Evolutionary conservation across 1,140 invertebrate species (phyloP).

Genomic region (Magallana angulata): DNA sequence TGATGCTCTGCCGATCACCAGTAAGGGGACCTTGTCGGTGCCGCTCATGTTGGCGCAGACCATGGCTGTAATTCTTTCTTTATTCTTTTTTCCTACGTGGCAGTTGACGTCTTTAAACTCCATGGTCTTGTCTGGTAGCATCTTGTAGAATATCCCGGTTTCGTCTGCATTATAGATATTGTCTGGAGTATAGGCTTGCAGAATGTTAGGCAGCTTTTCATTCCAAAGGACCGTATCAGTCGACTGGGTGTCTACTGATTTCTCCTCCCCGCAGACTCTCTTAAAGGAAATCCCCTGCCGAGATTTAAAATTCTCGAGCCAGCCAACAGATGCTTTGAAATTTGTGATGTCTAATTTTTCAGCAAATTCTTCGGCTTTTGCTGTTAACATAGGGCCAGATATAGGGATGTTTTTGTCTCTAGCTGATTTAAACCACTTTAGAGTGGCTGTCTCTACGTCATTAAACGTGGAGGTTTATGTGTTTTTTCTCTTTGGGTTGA

Average conservation of each 20-base stretch:
- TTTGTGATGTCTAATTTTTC: constrained; percentile 14
- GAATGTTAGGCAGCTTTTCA: neutral
- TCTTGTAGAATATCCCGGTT: constrained; percentile 76
- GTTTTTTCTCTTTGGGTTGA: constrained; percentile 7
- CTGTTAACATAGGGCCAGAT: too few relatives aligned
- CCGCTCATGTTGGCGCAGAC: neutral
- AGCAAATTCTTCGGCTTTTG: neutral
- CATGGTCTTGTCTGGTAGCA: constrained; percentile 69
- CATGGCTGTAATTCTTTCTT: constrained; percentile 67
- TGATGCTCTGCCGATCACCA: too few relatives aligned
- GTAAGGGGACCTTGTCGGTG: too few relatives aligned
- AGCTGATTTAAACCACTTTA: too few relatives aligned
- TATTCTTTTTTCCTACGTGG: constrained; percentile 29
- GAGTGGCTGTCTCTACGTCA: neutral
- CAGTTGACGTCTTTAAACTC: constrained; percentile 12
- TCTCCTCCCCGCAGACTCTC: constrained; percentile 42
- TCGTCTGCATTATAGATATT: constrained; percentile 80
- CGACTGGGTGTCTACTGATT: constrained; percentile 11
- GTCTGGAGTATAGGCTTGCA: constrained; percentile 69
- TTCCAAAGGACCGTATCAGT: constrained; percentile 7
- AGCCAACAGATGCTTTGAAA: constrained; percentile 46
- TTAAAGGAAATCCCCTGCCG: constrained; percentile 42
- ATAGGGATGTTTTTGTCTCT: too few relatives aligned
- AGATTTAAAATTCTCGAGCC: constrained; percentile 46
- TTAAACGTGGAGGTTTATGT: neutral